Evolutionary conservation across 2,888 invertebrate genomes (phyloP), one percentile per base, ranked within the genome.

Genomic region (Drosophila anomelani): DNA sequence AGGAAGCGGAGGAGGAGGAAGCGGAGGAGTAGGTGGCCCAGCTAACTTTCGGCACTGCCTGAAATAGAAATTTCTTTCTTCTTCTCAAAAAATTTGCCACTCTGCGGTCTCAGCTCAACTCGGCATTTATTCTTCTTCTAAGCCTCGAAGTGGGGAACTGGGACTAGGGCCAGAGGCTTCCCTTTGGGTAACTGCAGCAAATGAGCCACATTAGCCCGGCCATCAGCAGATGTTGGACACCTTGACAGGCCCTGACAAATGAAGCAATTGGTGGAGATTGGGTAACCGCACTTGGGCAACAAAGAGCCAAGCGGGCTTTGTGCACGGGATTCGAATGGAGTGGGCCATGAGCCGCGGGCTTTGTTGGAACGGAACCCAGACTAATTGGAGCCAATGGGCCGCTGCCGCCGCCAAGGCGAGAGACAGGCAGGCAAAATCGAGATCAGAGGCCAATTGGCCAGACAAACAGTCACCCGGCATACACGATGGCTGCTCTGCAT

Each of bases 251-350:
- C 70, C 79, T 84, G 85, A 85, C 88, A 85, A 88, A 87, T 89
- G 88, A 79, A 85, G 88, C 82, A 89, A 89, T 89, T 87, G 80
- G 60, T 36, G 64, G 75, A 78, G 51, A 53, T 84, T 81, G 80
- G 76, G 84, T 85, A 84, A 84, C 89, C 75, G 59, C 62, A 55
- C 87, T 86, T 80, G 58, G 47, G 71, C 77, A 76, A 80, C 59
- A 26, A 39, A 63, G 47, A 64, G n/a, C 46, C 26, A 4, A 55
- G 29, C 38, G 36, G 58, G 55, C 20, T 59, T 59, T 54, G 58
- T 53, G 63, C 39, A 29, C 34, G 15, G 62, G 36, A 46, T 32
- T 26, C 20, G 26, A 62, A 43, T 63, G 38, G 39, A 47, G 26
- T 58, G 51, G 51, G 63, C 55, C 47, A 17, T 60, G 43, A 46